Conservation (phyloP, 2,888 invertebrate genomes). For the Mesoligia furuncula region DNA sequence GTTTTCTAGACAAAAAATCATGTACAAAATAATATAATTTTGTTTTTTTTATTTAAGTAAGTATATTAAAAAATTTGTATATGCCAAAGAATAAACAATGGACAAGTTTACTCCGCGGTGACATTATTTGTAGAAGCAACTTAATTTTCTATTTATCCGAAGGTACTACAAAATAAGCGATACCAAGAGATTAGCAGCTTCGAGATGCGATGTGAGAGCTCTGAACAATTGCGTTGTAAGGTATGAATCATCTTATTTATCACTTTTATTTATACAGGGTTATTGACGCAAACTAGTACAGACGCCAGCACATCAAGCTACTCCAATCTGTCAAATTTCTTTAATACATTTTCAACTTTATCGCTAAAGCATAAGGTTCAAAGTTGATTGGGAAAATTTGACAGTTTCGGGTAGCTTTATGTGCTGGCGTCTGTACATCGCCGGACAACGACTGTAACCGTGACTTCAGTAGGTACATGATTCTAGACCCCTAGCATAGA, state of each 20-base stretch:
- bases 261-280: neutral
- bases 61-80: neutral
- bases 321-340: too few species aligned
- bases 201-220: slow-evolving; percentile 49
- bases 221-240: slow-evolving; percentile 47
- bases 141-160: slow-evolving; percentile 37
- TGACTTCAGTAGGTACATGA: too few species aligned
- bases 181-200: slow-evolving; percentile 44
- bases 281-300: too few species aligned
- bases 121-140: neutral
- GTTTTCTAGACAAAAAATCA: neutral
- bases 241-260: slow-evolving; percentile 34
- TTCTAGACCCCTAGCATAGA: too few species aligned
- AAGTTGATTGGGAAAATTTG: too few species aligned
- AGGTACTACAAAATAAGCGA: slow-evolving; percentile 49
- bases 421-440: too few species aligned
- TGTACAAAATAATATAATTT: neutral
- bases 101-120: neutral
- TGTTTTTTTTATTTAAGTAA: neutral
- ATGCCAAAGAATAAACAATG: neutral
- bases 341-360: too few species aligned
- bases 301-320: too few species aligned
- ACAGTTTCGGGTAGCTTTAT: too few species aligned
- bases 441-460: too few species aligned
- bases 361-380: too few species aligned